Evolutionary conservation across 1,140 invertebrate species (phyloP), one percentile per base, ranked within the genome.

Genomic region (Wiebesia pumilae): DNA sequence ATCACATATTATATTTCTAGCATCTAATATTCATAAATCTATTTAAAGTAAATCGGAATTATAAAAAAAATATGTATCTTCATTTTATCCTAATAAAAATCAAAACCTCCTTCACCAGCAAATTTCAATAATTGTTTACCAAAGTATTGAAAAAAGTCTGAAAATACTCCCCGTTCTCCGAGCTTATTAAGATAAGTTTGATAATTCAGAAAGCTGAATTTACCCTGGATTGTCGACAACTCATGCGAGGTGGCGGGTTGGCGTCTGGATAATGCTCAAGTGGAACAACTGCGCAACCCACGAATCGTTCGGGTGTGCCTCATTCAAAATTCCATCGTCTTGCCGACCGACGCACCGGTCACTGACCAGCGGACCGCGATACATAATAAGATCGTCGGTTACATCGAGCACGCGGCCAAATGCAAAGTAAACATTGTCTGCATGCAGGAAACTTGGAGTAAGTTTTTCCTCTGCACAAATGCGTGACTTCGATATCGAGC

Each of bases 361-460:
- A 89, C 92, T 24, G 95, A 96, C 71, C 98, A 99, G 94, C 95
- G 97, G 88, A 94, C 96, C 87, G 97, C 97, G 24, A 95, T 99
- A 83, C 96, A 97, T 93, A 92, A 96, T 33, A 96, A 98, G 91
- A 96, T 99, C 38, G 93, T 93, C 67, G 94, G 95, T 67, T 96
- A 99, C 47, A 96, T 99, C 62, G 95, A 96, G 73, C 95, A 96
- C 71, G 98, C 99, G 14, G 97, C 96, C 7, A 88, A 93, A 40
- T 96, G 96, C 89, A 95, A 95, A 38, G 98, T 98, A 27, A 99
- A 99, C 92, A 95, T 99, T 43, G 89, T 99, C 47, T 99, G 99
- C 92, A 95, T 99, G 62, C 99, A 99, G 94, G 99, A 99, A 94
- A 97, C 98, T 27, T 99, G 99, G 99, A 97, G 98, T 98, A 95